These are phyloP conservation scores for Lepas anatifera DNA, from an alignment of 2,888 invertebrate species.

Conservation along the genomic window DNA sequence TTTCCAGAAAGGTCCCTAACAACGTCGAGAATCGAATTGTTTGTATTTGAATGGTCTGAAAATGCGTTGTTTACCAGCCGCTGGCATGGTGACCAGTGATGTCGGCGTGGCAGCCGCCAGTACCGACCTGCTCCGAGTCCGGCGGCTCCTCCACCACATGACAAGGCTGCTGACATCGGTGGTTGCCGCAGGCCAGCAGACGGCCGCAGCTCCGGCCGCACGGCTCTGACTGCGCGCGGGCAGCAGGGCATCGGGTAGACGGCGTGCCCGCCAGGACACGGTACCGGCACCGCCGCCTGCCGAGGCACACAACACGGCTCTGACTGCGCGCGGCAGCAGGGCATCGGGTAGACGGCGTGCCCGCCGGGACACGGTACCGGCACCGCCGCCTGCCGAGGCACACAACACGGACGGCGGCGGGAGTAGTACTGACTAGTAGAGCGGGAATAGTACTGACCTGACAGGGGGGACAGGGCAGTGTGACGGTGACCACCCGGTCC, in stretches of 20 bases:
- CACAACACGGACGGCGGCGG: neutral
- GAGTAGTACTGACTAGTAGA: too few species aligned
- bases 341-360: conserved; percentile 34
- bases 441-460: conserved; percentile 26
- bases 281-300: conserved; percentile 51
- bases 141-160: conserved; percentile 39
- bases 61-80: too few species aligned
- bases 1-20: too few species aligned
- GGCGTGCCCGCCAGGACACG: conserved; percentile 41
- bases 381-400: conserved; percentile 53
- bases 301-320: conserved; percentile 29
- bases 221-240: conserved; percentile 44
- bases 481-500: conserved; percentile 30
- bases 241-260: conserved; percentile 33
- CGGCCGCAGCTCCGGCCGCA: conserved; percentile 37
- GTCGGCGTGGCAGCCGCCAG: neutral
- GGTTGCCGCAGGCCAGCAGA: conserved; percentile 35
- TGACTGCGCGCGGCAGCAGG: conserved; percentile 16
- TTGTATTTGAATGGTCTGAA: too few species aligned
- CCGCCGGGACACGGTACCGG: conserved; percentile 44
- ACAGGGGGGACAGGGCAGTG: conserved; percentile 39
- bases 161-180: conserved; percentile 53
- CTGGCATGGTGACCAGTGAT: too few species aligned
- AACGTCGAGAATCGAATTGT: too few species aligned
- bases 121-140: conserved; percentile 5